Conservation (phyloP, 2,888 invertebrate genomes). For the Chesias legatella region DNA sequence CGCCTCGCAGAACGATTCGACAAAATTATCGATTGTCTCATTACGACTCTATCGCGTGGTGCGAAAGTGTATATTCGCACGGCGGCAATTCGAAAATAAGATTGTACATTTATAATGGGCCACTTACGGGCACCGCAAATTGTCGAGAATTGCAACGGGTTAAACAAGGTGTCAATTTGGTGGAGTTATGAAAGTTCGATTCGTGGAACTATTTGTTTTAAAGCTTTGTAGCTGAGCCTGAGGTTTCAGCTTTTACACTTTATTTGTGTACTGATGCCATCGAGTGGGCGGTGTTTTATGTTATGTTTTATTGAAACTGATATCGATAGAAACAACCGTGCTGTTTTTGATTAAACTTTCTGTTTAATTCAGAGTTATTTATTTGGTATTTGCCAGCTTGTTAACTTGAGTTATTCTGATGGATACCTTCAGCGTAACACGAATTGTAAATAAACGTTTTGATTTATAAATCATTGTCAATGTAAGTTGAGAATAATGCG, state of each 20-base stretch:
- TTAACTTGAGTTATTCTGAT: not conserved
- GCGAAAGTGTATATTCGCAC: slow-evolving; percentile 33
- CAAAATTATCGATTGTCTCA: slow-evolving; percentile 32
- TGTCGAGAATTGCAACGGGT: slow-evolving; percentile 71
- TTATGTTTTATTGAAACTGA: slow-evolving; percentile 58
- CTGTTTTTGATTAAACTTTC: slow-evolving; percentile 23
- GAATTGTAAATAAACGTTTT: too few relatives aligned
- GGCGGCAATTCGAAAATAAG: slow-evolving; percentile 17
- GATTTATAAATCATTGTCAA: too few relatives aligned
- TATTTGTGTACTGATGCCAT: slow-evolving; percentile 60
- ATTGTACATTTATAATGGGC: slow-evolving; percentile 68
- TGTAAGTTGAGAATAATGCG: too few relatives aligned
- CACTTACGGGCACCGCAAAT: slow-evolving; percentile 76
- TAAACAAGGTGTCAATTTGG: slow-evolving; percentile 80
- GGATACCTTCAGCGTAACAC: not conserved
- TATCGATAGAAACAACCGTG: slow-evolving; percentile 24
- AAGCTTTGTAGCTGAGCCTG: slow-evolving; percentile 50
- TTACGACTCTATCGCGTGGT: slow-evolving; percentile 9
- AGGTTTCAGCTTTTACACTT: slow-evolving; percentile 47
- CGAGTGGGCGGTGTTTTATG: slow-evolving; percentile 57
- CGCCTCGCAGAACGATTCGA: slow-evolving; percentile 49
- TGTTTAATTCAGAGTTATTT: slow-evolving; percentile 13
- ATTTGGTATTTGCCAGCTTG: not conserved
- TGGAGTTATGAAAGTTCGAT: slow-evolving; percentile 75
- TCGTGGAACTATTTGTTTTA: slow-evolving; percentile 78